Conservation (phyloP, 2,797 vertebrate genomes). For the Pipistrellus pipistrellus region DNA sequence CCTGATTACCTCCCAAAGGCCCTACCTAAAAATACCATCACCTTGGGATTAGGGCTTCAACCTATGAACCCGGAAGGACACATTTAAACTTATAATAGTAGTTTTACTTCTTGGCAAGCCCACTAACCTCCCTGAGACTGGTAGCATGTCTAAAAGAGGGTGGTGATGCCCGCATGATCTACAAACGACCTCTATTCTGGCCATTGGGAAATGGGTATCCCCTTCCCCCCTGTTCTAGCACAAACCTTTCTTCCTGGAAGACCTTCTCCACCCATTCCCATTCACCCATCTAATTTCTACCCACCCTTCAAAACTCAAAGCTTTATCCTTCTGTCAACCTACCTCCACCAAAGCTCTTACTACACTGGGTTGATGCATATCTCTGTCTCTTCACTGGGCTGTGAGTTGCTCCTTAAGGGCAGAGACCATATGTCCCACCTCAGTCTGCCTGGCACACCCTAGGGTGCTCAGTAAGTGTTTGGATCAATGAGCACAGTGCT, state of each 20-base stretch:
- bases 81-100: neutral
- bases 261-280: neutral
- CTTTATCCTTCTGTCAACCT: neutral
- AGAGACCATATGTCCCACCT: neutral
- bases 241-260: neutral
- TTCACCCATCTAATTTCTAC: neutral
- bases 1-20: neutral
- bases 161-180: accelerated
- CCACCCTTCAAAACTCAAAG: neutral
- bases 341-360: neutral
- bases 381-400: neutral
- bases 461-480: neutral
- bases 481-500: neutral
- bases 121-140: neutral
- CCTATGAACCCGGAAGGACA: neutral
- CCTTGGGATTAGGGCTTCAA: neutral
- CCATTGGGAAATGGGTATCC: no score
- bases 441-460: neutral
- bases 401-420: neutral
- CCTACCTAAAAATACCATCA: neutral
- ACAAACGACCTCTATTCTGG: neutral
- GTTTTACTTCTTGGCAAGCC: neutral
- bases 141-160: neutral
- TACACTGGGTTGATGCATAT: no score
- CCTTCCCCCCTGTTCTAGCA: neutral